Base-by-base conservation (phyloP, 2,113 vertebrate species). In the Callaeas wilsoni region DNA sequence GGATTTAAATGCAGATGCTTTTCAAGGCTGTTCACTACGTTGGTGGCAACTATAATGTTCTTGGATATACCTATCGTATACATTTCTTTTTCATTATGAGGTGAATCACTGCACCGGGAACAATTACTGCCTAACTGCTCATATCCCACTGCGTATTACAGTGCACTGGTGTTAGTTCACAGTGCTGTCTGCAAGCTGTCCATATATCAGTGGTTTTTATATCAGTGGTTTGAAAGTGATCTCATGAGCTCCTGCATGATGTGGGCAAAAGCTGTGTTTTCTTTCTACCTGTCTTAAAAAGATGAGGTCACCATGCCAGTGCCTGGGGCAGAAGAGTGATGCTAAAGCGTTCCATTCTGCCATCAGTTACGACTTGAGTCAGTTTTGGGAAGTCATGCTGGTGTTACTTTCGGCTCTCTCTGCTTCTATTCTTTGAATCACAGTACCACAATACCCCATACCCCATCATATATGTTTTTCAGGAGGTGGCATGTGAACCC, bases 1-100 rank as follows among this genome's bases (percentile, higher is more conserved):
- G 84, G 70, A 85, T 84, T 83, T 93, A 89, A 94, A 93, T 71
- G 71, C 53, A 50, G 63, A 53, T 80, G 27, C 64, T 90, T 91
- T 78, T 90, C 62, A 83, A 87, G 29, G 13, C 62, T 37, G 20
- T 50, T 88, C 50, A 21, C 46, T 87, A 12, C 84, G 85, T 90
- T 49, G n/a, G 53, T 6, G 4, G 87, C 41, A 90, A 42, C 9
- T 78, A 7, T 89, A 67, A 63, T 33, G 39, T 70, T 89, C 60
- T 65, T 75, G n/a, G 27, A 22, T 68, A 23, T 84, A 78, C 41
- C 70, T 88, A 41, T 14, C 0, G 7, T 73, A 35, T 14, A 71
- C 20, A 15, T 81, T 94, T 84, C 6, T 53, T 94, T 76, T 82
- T 92, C 39, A 59, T 93, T 87, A 75, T 63, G 35, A 75, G 25